These are phyloP conservation scores for Ochropleura leucogaster DNA, from an alignment of 2,888 invertebrate genomes.

Conservation along the genomic window DNA sequence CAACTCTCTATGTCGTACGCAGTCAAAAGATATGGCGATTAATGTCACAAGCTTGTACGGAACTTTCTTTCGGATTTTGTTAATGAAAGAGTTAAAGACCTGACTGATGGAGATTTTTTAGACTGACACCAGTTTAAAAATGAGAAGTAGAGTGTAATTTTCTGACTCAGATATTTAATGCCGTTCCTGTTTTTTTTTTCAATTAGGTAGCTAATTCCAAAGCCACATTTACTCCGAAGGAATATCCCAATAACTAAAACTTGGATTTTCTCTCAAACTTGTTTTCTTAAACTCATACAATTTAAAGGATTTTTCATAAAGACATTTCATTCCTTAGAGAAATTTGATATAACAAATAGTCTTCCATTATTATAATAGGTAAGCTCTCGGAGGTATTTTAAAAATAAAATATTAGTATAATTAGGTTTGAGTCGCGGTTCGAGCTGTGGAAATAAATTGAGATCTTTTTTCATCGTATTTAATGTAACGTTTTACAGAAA, in stretches of 20 bases:
- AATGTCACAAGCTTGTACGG: no score
- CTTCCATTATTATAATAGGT: constrained; percentile 54
- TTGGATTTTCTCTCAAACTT: constrained; percentile 67
- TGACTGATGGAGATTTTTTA: no score
- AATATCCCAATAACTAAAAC: constrained; percentile 76
- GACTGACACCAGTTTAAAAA: no score
- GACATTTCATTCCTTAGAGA: constrained; percentile 50
- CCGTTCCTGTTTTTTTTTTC: constrained; percentile 77
- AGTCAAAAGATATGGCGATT: no score
- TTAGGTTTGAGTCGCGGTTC: constrained; percentile 31
- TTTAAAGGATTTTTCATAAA: constrained; percentile 44
- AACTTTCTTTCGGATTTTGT: no score
- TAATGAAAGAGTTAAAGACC: no score
- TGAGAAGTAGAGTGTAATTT: neutral
- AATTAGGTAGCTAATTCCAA: constrained; percentile 77
- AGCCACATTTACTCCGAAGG: constrained; percentile 78
- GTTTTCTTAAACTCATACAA: constrained; percentile 69
- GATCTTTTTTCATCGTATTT: constrained; percentile 13
- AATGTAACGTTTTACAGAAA: constrained; percentile 2
- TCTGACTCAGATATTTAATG: constrained; percentile 41
- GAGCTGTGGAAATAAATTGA: constrained; percentile 34
- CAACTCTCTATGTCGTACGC: no score
- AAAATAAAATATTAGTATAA: constrained; percentile 58
- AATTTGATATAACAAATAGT: constrained; percentile 54
- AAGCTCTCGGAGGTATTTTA: constrained; percentile 51